phyloP scores from a whole-genome alignment of 2,888 invertebrate genomes.

The Parthenolecanium corni region DNA sequence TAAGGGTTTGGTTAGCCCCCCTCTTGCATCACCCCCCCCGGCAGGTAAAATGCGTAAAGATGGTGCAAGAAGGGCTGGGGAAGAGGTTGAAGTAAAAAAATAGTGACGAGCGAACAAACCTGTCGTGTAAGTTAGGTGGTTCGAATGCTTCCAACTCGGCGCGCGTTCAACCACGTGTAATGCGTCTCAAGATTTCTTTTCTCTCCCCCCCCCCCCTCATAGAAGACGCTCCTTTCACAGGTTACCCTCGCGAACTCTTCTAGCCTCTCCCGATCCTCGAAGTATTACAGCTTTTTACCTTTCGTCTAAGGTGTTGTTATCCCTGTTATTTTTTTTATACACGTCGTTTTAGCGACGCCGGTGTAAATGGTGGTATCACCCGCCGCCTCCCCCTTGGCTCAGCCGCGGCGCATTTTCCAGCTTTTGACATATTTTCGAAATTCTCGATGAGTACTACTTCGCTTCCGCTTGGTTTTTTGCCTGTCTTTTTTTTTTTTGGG shows the following conservation, averaged over 20 bases:
- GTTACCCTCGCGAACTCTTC: too few species aligned
- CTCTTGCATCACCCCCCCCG: too few species aligned
- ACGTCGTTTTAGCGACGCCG: neutral
- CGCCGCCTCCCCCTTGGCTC: neutral
- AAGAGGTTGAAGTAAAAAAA: neutral
- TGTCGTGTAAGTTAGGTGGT: neutral
- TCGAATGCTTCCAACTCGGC: neutral
- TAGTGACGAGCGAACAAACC: neutral
- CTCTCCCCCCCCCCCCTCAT: neutral
- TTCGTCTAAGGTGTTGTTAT: neutral
- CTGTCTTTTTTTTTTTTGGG: too few species aligned
- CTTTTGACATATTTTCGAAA: too few species aligned
- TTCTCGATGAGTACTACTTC: too few species aligned
- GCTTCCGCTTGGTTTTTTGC: too few species aligned
- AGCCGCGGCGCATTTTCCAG: too few species aligned
- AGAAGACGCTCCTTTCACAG: conserved; percentile 2
- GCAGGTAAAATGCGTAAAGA: too few species aligned
- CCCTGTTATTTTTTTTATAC: too few species aligned
- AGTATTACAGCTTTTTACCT: neutral
- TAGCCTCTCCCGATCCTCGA: too few species aligned
- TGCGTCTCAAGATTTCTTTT: conserved; percentile 15
- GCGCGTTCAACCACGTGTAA: conserved; percentile 29
- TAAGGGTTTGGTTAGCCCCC: neutral
- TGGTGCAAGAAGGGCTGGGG: neutral
- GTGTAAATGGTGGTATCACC: neutral